These are phyloP conservation scores for Ganaspis sp. DNA, from an alignment of 1,140 invertebrate species.

Conservation along the genomic window DNA sequence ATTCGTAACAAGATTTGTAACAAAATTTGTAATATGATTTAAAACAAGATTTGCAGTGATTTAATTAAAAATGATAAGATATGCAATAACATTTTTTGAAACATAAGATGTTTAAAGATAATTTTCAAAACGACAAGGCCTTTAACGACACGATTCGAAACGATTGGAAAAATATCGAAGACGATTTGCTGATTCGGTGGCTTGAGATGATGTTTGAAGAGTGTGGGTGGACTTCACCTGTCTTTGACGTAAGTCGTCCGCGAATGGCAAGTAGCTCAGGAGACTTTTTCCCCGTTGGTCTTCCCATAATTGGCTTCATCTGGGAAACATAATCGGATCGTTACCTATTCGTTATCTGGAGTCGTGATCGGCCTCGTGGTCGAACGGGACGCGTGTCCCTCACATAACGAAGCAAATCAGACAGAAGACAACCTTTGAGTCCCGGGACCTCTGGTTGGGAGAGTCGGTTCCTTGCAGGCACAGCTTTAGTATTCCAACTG, in stretches of 20 bases:
- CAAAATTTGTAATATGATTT: no score
- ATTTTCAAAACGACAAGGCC: no score
- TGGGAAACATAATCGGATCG: slow-evolving; percentile 65
- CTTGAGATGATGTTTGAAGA: not conserved
- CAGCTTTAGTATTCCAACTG: slow-evolving; percentile 61
- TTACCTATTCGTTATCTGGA: slow-evolving; percentile 66
- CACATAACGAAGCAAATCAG: slow-evolving; percentile 67
- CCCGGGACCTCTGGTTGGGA: slow-evolving; percentile 6
- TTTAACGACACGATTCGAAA: no score
- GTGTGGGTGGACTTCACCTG: slow-evolving; percentile 44
- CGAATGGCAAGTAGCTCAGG: slow-evolving; percentile 30
- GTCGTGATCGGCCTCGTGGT: slow-evolving; percentile 57
- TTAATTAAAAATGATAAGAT: no score
- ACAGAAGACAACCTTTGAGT: slow-evolving; percentile 23
- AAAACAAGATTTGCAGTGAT: no score
- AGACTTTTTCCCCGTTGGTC: slow-evolving; percentile 45
- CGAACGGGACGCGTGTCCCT: slow-evolving; percentile 50
- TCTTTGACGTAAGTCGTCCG: slow-evolving; percentile 15
- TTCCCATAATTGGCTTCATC: slow-evolving; percentile 65
- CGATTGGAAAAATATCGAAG: no score
- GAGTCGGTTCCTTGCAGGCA: slow-evolving; percentile 46
- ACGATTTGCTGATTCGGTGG: no score
- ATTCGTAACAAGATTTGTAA: no score
- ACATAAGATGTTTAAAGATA: no score
- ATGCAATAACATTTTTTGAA: no score